Evolutionary conservation across 2,888 invertebrate genomes (phyloP).

Genomic region (Drosophila sordidula): DNA sequence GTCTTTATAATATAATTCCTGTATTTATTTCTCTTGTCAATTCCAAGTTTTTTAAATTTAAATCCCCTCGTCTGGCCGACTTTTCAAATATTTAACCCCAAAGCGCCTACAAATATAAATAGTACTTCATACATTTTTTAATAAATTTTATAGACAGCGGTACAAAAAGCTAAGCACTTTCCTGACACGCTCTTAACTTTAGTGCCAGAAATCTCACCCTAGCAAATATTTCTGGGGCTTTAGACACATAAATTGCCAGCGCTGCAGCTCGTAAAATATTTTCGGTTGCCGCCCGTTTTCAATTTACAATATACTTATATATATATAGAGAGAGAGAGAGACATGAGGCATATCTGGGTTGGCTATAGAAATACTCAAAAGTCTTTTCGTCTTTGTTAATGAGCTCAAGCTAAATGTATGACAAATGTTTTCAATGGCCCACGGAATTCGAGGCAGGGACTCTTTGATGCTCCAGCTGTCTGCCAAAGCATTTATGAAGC

Average conservation of each 20-base stretch:
- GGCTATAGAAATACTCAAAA: conserved; percentile 40
- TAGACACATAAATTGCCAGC: conserved; percentile 59
- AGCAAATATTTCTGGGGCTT: conserved; percentile 21
- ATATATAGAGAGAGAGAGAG: conserved; percentile 13
- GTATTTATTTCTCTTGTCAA: background rate
- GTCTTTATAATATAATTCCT: background rate
- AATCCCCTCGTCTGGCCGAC: background rate
- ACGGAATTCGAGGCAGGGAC: conserved; percentile 26
- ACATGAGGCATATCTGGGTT: conserved; percentile 48
- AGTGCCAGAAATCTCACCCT: conserved; percentile 21
- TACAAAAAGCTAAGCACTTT: conserved; percentile 8
- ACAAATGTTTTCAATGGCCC: conserved; percentile 68
- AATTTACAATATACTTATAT: conserved; percentile 26
- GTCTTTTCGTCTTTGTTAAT: conserved; percentile 36
- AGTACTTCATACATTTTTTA: conserved; percentile 5
- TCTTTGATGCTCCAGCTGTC: conserved; percentile 48
- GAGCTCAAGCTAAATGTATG: conserved; percentile 57
- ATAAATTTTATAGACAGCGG: conserved; percentile 1
- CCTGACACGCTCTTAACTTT: conserved; percentile 35
- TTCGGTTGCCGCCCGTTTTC: conserved; percentile 21
- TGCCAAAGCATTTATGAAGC: conserved; percentile 34
- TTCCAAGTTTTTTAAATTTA: no score
- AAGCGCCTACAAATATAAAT: conserved; percentile 1
- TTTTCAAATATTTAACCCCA: conserved; percentile 13
- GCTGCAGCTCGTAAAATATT: conserved; percentile 64